Percentiles rank a stretch among this genome's conserved stretches.
Conservation (phyloP, 2,797 vertebrate genomes). For the Gobio occitaniae region DNA sequence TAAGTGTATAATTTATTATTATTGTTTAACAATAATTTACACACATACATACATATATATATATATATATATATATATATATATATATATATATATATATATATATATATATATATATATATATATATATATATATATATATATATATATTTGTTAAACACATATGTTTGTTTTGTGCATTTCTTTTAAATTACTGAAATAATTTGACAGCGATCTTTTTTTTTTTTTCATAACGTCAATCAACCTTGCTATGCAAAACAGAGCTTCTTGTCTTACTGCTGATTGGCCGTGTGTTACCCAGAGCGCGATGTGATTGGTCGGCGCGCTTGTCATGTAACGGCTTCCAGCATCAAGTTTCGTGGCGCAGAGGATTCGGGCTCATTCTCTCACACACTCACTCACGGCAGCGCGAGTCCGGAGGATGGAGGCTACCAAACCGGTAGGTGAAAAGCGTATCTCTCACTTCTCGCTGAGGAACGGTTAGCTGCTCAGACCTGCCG, state of each 20-base stretch:
- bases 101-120: too few relatives aligned
- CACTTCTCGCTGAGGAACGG: neutral
- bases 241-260: slow-evolving; percentile 74
- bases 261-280: slow-evolving; percentile 30
- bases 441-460: slow-evolving; percentile 59
- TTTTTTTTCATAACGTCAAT: slow-evolving; percentile 71
- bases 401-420: slow-evolving; percentile 1
- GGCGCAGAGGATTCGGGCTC: slow-evolving; percentile 51
- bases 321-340: slow-evolving; percentile 52
- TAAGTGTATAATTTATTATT: too few relatives aligned
- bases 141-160: too few relatives aligned
- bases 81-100: too few relatives aligned
- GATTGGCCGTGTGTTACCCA: slow-evolving; percentile 69
- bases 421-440: slow-evolving; percentile 69
- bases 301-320: slow-evolving; percentile 71
- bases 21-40: too few relatives aligned
- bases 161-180: neutral
- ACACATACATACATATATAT: too few relatives aligned
- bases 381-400: slow-evolving; percentile 16
- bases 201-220: slow-evolving; percentile 53
- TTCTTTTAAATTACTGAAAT: neutral
- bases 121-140: too few relatives aligned
- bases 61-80: too few relatives aligned
- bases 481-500: neutral
- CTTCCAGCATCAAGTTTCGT: slow-evolving; percentile 63